Conservation (phyloP, 2,113 vertebrate genomes). For the Mystacornis crossleyi region DNA sequence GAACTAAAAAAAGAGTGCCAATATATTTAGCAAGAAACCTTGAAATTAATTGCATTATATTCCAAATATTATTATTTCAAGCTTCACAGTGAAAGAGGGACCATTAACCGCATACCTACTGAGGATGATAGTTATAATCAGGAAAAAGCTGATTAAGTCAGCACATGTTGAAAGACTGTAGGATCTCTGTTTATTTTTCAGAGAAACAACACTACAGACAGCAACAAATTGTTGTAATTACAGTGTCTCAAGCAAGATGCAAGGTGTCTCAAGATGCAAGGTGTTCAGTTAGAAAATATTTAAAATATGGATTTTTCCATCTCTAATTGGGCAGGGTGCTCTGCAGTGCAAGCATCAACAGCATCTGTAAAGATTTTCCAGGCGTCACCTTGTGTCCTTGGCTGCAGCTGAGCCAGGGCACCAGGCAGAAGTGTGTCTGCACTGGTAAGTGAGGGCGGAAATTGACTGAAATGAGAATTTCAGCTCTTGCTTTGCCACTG, state of each 20-base stretch:
- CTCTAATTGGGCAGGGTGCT: neutral
- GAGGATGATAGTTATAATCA: neutral
- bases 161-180: neutral
- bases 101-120: neutral
- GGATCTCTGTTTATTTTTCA: neutral
- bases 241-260: neutral
- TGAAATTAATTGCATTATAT: neutral
- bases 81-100: neutral
- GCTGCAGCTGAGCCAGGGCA: neutral
- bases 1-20: neutral
- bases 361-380: neutral
- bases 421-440: neutral
- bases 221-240: neutral
- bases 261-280: neutral
- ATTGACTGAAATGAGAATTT: neutral
- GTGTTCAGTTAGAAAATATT: neutral
- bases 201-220: neutral
- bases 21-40: neutral
- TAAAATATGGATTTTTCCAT: neutral
- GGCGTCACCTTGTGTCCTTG: neutral
- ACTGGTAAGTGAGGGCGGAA: neutral
- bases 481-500: neutral
- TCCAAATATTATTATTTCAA: neutral
- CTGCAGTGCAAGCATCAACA: neutral
- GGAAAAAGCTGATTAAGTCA: neutral